These are phyloP conservation scores for Elanoides forficatus DNA, from an alignment of 2,113 vertebrate genomes.

Conservation along the genomic window DNA sequence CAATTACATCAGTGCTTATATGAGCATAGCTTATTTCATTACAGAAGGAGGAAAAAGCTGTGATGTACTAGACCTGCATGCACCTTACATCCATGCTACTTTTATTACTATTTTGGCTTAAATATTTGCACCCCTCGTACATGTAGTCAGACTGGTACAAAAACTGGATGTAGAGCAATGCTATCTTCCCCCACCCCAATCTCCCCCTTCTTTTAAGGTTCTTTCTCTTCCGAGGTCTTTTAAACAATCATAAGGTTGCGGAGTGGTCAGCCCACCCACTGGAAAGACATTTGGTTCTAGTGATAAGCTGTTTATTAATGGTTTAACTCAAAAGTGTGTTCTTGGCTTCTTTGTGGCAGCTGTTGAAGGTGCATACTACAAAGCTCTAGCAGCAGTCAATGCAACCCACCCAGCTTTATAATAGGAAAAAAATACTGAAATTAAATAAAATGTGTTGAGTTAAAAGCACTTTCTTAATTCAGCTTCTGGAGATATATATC, in stretches of 20 bases:
- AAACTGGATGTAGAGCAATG: background rate
- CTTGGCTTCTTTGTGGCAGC: background rate
- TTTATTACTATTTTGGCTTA: background rate
- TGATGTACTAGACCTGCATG: background rate
- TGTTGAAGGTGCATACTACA: background rate
- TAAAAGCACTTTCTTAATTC: conserved; percentile 3
- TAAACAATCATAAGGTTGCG: background rate
- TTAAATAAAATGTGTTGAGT: conserved; percentile 15
- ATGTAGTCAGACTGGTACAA: background rate
- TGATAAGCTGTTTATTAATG: background rate
- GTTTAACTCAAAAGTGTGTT: background rate
- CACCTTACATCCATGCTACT: background rate
- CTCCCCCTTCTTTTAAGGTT: background rate
- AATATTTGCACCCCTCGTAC: background rate
- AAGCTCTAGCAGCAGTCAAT: background rate
- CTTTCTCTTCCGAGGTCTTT: background rate
- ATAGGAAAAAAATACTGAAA: background rate
- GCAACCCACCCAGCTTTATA: background rate
- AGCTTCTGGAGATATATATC: background rate
- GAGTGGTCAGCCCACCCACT: background rate
- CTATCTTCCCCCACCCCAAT: background rate
- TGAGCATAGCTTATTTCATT: background rate
- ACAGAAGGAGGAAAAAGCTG: background rate
- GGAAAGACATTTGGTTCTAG: background rate
- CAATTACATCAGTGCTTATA: background rate